Evolutionary conservation across 1,140 invertebrate species (phyloP), one percentile per base, ranked within the genome.

Genomic region (Eumeta japonica): DNA sequence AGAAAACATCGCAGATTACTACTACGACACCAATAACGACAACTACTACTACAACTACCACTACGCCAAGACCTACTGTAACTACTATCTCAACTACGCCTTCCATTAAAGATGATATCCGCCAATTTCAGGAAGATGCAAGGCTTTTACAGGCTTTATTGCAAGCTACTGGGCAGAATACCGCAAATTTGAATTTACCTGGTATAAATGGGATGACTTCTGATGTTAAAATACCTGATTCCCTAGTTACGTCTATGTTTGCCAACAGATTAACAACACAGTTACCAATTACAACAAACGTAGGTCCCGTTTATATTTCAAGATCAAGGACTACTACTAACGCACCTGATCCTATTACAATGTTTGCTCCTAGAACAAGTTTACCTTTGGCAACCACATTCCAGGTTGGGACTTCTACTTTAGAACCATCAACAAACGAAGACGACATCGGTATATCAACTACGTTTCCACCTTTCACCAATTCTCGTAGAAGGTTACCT

Each of bases 181-280:
- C 64, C 15, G 40, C 46, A 33, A 61, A 52, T 40, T 14, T 44
- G 9, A 61, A 54, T 40, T 45, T 58, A 12, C 68, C 68, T 16
- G 38, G 60, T 20, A 62, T 73, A 55, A 60, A 65, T 29, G 60
- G 62, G 32, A 43, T 67, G 28, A 73, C 68, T 7, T 73, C 20
- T 24, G 68, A 68, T 37, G 60, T 73, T 12, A 58, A 66, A 43
- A 58, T 73, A 41, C 68, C 65, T n/a, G 68, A 70, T 35, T 56
- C 61, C 28, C 46, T 52, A 36, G 62, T 58, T 24, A 65, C 62
- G 10, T 59, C 58, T 4, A 29, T 62, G 28, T 54, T 52, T 14
- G 60, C 61, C 19, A 70, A 62, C 48, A 59, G 65, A 24, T 65
- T 65, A 10, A 68, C 65, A 27, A 55, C 63, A 15, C 37, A 61